A percentile compares a stretch with the other conserved stretches of the same genome.
These are phyloP conservation scores for Athalia rosae DNA, from an alignment of 2,888 invertebrate species.

Conservation along the genomic window DNA sequence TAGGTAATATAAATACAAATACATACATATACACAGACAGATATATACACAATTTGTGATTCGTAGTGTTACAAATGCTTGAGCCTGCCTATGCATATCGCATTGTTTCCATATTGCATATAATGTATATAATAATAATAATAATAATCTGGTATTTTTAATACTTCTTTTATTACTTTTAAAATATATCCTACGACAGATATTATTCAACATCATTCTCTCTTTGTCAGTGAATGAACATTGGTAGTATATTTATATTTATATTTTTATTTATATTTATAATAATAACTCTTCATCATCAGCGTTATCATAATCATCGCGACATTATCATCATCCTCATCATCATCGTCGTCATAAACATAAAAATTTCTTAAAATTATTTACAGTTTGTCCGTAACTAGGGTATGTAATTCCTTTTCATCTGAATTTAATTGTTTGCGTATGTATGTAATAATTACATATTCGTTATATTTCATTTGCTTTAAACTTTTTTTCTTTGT, in stretches of 20 bases:
- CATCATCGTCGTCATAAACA: not conserved
- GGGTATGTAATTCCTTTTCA: slow-evolving; percentile 43
- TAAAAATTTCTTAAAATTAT: slow-evolving; percentile 46
- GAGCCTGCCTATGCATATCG: slow-evolving; percentile 45
- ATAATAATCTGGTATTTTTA: slow-evolving; percentile 39
- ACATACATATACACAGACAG: slow-evolving; percentile 27
- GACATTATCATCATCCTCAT: not conserved
- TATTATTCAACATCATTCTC: slow-evolving; percentile 59
- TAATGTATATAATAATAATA: slow-evolving; percentile 27
- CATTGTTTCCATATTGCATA: slow-evolving; percentile 37
- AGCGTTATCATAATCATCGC: not conserved
- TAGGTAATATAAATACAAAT: slow-evolving; percentile 8
- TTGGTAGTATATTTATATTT: slow-evolving; percentile 28
- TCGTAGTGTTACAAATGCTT: slow-evolving; percentile 43
- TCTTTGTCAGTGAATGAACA: slow-evolving; percentile 42
- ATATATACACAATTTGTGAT: slow-evolving; percentile 44
- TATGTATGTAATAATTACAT: not conserved
- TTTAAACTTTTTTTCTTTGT: not conserved
- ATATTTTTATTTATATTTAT: slow-evolving; percentile 1
- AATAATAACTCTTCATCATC: not conserved
- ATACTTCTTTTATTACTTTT: slow-evolving; percentile 56
- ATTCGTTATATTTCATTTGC: not conserved
- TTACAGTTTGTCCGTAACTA: slow-evolving; percentile 55
- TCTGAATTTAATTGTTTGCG: not conserved
- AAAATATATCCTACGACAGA: slow-evolving; percentile 64